Evolutionary conservation across 2,888 invertebrate genomes (phyloP).

Genomic region (Aspidapion aeneum): DNA sequence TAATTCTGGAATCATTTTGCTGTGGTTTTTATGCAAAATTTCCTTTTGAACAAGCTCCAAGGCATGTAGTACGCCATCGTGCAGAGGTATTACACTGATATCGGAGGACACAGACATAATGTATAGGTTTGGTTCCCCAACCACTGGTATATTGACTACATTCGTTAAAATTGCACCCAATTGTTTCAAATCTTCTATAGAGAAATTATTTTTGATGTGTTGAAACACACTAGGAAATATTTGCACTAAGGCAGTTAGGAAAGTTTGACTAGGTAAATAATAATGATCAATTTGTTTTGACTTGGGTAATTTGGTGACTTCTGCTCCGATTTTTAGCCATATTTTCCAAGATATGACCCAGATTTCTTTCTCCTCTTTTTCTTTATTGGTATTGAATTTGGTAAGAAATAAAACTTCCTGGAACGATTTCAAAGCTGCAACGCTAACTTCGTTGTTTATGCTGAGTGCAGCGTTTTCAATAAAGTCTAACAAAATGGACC

Average conservation of each 20-base stretch:
- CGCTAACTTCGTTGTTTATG: constrained; percentile 92
- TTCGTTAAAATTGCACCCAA: constrained; percentile 67
- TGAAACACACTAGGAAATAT: constrained; percentile 95
- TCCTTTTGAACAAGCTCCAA: constrained; percentile 85
- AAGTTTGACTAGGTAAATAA: constrained; percentile 90
- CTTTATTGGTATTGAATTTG: constrained; percentile 49
- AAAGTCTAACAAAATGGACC: constrained; percentile 90
- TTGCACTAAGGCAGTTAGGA: constrained; percentile 90
- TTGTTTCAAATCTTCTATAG: constrained; percentile 70
- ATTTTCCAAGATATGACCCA: constrained; percentile 84
- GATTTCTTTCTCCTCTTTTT: constrained; percentile 55
- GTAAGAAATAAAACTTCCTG: constrained; percentile 85
- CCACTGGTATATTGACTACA: constrained; percentile 76
- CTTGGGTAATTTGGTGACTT: constrained; percentile 57
- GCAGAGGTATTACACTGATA: constrained; percentile 74
- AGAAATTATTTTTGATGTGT: constrained; percentile 67
- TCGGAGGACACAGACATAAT: constrained; percentile 72
- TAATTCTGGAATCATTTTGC: constrained; percentile 64
- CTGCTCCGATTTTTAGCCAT: constrained; percentile 85
- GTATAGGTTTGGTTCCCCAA: constrained; percentile 75
- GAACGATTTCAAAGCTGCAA: constrained; percentile 94
- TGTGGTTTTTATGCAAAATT: constrained; percentile 53
- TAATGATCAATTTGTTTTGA: constrained; percentile 51
- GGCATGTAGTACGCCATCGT: constrained; percentile 81
- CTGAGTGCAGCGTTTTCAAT: constrained; percentile 90